phyloP scores from a whole-genome alignment of 2,888 invertebrate species.

The Eurytoma californica region DNA sequence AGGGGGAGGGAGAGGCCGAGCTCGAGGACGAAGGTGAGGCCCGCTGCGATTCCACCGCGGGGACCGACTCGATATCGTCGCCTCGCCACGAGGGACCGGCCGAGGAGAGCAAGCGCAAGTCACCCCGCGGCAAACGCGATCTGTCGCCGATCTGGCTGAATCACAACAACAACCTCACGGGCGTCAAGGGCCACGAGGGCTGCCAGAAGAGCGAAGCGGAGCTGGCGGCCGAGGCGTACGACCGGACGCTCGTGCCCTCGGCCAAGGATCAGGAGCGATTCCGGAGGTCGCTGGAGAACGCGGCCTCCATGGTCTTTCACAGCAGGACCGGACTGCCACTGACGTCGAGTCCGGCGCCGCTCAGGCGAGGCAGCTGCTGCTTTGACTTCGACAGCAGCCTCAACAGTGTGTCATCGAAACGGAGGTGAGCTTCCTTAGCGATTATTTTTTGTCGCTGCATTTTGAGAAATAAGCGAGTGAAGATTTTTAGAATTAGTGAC shows the following conservation, averaged over 20 bases:
- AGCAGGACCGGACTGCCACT: slow-evolving; percentile 87
- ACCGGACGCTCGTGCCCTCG: slow-evolving; percentile 79
- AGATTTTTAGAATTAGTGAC: too few species aligned
- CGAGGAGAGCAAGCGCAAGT: slow-evolving; percentile 14
- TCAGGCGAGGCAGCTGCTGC: slow-evolving; percentile 84
- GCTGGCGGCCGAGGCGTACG: slow-evolving; percentile 37
- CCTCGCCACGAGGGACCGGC: neutral
- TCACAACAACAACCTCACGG: slow-evolving; percentile 15
- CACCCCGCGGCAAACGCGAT: slow-evolving; percentile 40
- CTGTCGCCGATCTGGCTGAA: slow-evolving; percentile 55
- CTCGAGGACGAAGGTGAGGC: slow-evolving; percentile 48
- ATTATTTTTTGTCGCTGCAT: neutral
- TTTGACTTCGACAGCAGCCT: slow-evolving; percentile 91
- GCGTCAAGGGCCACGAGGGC: slow-evolving; percentile 2
- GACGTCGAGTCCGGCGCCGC: slow-evolving; percentile 91
- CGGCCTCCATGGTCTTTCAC: slow-evolving; percentile 90
- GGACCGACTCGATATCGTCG: slow-evolving; percentile 60
- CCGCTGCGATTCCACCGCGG: slow-evolving; percentile 48
- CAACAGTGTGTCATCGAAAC: slow-evolving; percentile 86
- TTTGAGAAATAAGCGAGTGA: neutral
- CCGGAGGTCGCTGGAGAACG: slow-evolving; percentile 84
- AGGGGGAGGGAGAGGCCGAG: slow-evolving; percentile 58
- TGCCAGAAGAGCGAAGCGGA: neutral
- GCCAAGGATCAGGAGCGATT: slow-evolving; percentile 84
- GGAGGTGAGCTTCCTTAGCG: slow-evolving; percentile 79